A percentile compares a stretch with the other conserved stretches of the same genome.
Conservation (phyloP, 2,113 vertebrate genomes). For the Mirounga angustirostris region DNA sequence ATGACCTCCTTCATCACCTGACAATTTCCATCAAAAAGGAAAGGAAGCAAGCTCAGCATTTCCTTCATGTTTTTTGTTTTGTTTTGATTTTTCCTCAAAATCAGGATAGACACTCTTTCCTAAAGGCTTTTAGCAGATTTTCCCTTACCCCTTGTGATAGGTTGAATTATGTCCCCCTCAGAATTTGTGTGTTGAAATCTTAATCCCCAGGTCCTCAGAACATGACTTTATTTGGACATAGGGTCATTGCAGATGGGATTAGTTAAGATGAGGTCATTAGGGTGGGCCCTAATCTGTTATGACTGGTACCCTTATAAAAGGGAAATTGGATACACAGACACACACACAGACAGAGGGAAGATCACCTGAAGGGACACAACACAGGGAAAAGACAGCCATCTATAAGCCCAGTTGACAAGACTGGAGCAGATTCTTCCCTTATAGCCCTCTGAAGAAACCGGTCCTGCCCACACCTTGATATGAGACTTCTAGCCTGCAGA, state of each 20-base stretch:
- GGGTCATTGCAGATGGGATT: background rate
- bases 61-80: background rate
- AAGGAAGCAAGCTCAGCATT: background rate
- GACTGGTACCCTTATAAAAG: background rate
- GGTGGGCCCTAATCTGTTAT: background rate
- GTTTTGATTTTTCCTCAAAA: background rate
- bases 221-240: background rate
- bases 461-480: background rate
- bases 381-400: background rate
- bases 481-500: background rate
- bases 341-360: background rate
- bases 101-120: background rate
- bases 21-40: background rate
- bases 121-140: background rate
- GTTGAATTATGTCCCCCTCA: background rate
- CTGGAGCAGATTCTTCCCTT: background rate
- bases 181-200: background rate
- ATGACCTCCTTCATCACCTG: background rate
- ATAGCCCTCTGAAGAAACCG: background rate
- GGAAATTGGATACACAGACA: background rate
- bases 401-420: background rate
- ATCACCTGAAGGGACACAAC: background rate
- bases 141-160: background rate
- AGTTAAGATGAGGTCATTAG: background rate
- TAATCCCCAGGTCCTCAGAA: background rate